These are phyloP conservation scores for Notothenia coriiceps DNA, from an alignment of 2,113 vertebrate species.

Conservation along the genomic window DNA sequence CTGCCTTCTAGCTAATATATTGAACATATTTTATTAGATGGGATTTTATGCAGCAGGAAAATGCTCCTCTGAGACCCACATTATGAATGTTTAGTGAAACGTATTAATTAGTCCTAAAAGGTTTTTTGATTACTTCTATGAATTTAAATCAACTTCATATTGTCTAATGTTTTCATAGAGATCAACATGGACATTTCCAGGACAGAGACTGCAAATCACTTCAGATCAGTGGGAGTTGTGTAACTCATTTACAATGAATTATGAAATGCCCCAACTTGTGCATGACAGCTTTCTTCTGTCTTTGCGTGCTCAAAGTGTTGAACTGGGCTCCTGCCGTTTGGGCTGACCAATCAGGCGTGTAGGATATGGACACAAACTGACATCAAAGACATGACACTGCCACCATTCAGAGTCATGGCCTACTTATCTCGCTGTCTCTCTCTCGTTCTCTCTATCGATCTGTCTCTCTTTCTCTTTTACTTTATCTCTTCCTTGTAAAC, in stretches of 20 bases:
- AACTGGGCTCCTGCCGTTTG: conserved; percentile 57
- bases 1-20: conserved; percentile 49
- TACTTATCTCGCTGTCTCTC: conserved; percentile 61
- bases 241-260: conserved; percentile 3
- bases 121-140: conserved; percentile 3
- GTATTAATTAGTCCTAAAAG: conserved; percentile 11
- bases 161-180: background rate
- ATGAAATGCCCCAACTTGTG: conserved; percentile 41
- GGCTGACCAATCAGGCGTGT: conserved; percentile 70
- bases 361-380: conserved; percentile 66
- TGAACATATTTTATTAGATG: conserved; percentile 11
- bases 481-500: background rate
- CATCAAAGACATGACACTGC: conserved; percentile 79
- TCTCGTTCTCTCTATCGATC: background rate
- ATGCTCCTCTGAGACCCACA: conserved; percentile 26
- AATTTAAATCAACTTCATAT: background rate
- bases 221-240: conserved; percentile 5
- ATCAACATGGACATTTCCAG: background rate
- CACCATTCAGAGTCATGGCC: conserved; percentile 79
- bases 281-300: conserved; percentile 36
- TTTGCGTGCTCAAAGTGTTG: conserved; percentile 66
- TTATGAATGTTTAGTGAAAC: conserved; percentile 27
- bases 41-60: conserved; percentile 6
- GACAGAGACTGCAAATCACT: background rate
- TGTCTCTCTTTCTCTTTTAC: conserved; percentile 20